phyloP scores from a whole-genome alignment of 2,113 vertebrate genomes.

The Caretta caretta region DNA sequence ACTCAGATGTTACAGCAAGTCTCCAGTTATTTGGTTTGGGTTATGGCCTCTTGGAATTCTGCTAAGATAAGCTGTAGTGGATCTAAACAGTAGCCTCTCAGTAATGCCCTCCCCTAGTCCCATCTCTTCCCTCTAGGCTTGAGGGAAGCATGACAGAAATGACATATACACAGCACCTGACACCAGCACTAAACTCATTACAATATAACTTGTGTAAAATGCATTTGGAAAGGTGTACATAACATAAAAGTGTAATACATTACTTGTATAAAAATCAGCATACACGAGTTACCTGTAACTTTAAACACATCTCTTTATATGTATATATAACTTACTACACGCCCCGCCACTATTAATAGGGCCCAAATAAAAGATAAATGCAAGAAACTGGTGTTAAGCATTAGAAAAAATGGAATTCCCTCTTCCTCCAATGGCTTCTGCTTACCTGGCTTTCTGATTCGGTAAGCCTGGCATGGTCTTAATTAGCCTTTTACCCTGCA shows the following conservation, averaged over 20 bases:
- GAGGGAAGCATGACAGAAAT: background rate
- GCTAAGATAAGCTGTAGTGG: background rate
- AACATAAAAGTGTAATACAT: background rate
- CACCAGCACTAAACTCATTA: background rate
- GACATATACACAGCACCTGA: background rate
- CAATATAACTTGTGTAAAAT: background rate
- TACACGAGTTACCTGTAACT: background rate
- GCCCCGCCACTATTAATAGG: background rate
- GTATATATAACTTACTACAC: background rate
- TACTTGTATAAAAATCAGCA: background rate
- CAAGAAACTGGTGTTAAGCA: background rate
- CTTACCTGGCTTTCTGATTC: constrained; percentile 53
- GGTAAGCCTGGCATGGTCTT: constrained; percentile 12
- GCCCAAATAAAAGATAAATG: background rate
- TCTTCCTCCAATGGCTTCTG: background rate
- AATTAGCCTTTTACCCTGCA: constrained; percentile 37
- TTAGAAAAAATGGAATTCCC: background rate
- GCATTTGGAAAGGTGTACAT: background rate
- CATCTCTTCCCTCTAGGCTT: background rate
- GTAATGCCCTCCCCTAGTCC: background rate
- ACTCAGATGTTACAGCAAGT: background rate
- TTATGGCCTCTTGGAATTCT: background rate
- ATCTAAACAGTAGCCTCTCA: background rate
- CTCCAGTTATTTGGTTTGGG: background rate
- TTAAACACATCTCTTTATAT: background rate